Evolutionary conservation across 2,888 invertebrate genomes (phyloP).

Genomic region (Philereme transversata): DNA sequence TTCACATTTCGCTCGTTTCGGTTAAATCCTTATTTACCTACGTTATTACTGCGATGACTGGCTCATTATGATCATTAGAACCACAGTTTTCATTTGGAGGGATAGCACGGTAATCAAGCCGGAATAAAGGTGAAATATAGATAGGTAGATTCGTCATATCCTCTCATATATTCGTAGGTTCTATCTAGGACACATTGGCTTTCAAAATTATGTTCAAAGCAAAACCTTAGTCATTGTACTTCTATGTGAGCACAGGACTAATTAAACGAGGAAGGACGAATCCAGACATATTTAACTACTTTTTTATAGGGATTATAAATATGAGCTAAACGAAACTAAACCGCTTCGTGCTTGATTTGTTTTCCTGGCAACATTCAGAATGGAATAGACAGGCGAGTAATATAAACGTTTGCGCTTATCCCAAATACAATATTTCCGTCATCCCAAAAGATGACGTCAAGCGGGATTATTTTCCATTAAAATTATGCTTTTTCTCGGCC

Average conservation of each 20-base stretch:
- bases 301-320: too few relatives aligned
- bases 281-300: too few relatives aligned
- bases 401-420: background rate
- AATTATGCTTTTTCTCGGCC: conserved; percentile 1
- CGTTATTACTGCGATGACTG: background rate
- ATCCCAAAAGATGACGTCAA: conserved; percentile 11
- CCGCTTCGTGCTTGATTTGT: too few relatives aligned
- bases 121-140: background rate
- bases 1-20: background rate
- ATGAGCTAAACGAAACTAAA: too few relatives aligned
- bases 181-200: background rate
- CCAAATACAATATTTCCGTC: conserved; percentile 2
- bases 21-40: background rate
- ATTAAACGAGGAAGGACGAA: too few relatives aligned
- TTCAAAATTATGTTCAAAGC: background rate
- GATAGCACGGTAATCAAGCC: background rate
- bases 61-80: background rate
- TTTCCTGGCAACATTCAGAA: too few relatives aligned
- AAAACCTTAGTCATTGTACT: background rate
- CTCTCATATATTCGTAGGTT: background rate
- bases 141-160: background rate
- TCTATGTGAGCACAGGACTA: too few relatives aligned
- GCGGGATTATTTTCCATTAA: conserved; percentile 14
- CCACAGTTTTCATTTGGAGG: background rate
- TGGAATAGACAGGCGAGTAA: too few relatives aligned